These are phyloP conservation scores for Danio tinwini DNA, from an alignment of 2,797 vertebrate species.

Conservation along the genomic window DNA sequence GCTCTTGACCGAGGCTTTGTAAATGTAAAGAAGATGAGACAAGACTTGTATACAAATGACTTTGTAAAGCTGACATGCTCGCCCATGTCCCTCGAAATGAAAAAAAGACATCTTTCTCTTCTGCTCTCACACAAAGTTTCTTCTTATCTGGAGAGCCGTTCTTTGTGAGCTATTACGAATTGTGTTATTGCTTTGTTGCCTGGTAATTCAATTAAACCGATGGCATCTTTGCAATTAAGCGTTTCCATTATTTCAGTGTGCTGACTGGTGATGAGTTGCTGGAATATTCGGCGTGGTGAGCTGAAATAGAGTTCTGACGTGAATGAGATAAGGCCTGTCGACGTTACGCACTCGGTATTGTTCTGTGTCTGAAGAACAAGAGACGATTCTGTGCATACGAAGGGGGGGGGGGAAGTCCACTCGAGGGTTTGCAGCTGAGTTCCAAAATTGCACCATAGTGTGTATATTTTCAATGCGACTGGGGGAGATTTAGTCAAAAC, in stretches of 20 bases:
- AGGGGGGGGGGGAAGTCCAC: background rate
- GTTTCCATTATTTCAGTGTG: slow-evolving; percentile 74
- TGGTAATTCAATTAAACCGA: slow-evolving; percentile 83
- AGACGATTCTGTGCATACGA: slow-evolving; percentile 1
- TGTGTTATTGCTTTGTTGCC: slow-evolving; percentile 63
- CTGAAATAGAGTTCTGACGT: slow-evolving; percentile 70
- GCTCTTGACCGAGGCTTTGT: slow-evolving; percentile 33
- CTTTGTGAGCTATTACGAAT: slow-evolving; percentile 50
- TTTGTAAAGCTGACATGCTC: slow-evolving; percentile 40
- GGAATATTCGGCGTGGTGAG: slow-evolving; percentile 70
- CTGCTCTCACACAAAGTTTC: slow-evolving; percentile 35
- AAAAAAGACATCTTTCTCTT: slow-evolving; percentile 36
- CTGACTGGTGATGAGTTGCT: slow-evolving; percentile 64
- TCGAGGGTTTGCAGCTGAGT: slow-evolving; percentile 16
- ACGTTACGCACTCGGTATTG: slow-evolving; percentile 46
- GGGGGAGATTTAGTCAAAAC: slow-evolving; percentile 6
- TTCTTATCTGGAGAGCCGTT: slow-evolving; percentile 56
- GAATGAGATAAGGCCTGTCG: slow-evolving; percentile 74
- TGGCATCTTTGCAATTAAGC: slow-evolving; percentile 81
- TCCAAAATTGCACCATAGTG: slow-evolving; percentile 6
- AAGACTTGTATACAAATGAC: slow-evolving; percentile 42
- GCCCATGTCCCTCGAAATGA: slow-evolving; percentile 45
- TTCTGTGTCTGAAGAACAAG: slow-evolving; percentile 40
- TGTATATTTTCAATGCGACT: background rate
- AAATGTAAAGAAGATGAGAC: slow-evolving; percentile 36